Base-by-base conservation (phyloP, 2,113 vertebrate species). In the Tor tambroides region DNA sequence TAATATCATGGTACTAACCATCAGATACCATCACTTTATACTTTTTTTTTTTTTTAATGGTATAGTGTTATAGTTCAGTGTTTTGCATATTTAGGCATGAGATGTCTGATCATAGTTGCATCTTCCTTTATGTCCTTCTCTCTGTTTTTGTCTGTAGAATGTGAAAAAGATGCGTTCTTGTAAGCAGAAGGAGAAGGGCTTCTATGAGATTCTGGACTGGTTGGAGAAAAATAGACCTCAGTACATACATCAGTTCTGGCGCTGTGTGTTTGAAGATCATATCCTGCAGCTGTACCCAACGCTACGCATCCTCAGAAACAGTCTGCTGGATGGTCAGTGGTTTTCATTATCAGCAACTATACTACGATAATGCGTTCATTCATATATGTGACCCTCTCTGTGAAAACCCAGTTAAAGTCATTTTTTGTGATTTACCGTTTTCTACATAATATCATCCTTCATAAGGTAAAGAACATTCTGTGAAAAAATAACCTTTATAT, bases 201-300 rank as follows among this genome's bases (percentile, higher is more conserved):
- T 94, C 4, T 95, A 95, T 82, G 84, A 86, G 0, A 0, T 94
- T 21, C 86, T 95, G 86, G 91, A 95, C 51, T 87, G 84, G 85
- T 9, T 95, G 10, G 95, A 95, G 89, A 78, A 0, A 0, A 11
- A 93, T 2, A 81, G 0, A 0, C 21, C 92, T 0, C 0, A 91
- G 12, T 0, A 41, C 35, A 90, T 95, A 63, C 17, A 1, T 3
- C 0, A 5, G 2, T 95, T 95, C 88, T 95, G 94, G 94, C 72
- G 0, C 0, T 94, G 92, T 46, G 89, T 92, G 59, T 95, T 95
- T 35, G 65, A 85, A 32, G 93, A 94, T 0, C 84, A 86, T 67
- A 91, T 94, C 30, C 5, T 94, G 41, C 91, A 6, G 59, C 54
- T 74, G 1, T 94, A 95, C 82, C 90, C 91, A 2, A 85, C 12